Conservation (phyloP, 1,140 invertebrate genomes). For the Ganaspis sp. region DNA sequence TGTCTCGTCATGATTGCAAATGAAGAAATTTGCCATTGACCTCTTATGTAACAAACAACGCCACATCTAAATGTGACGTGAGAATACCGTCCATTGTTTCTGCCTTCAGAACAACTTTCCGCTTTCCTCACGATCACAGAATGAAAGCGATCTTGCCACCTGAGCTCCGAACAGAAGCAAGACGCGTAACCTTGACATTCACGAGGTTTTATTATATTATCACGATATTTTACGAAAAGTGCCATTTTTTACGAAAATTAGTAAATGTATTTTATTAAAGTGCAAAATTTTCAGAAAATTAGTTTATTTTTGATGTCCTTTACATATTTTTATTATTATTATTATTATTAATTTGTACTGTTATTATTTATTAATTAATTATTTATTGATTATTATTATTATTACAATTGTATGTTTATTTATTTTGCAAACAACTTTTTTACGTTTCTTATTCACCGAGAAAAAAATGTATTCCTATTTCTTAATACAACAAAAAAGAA, state of each 20-base stretch:
- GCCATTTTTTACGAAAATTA: not conserved
- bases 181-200: not conserved
- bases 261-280: no score
- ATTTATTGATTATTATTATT: no score
- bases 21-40: conserved; percentile 29
- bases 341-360: no score
- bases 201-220: not conserved
- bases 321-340: no score
- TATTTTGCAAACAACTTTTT: no score
- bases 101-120: conserved; percentile 9
- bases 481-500: no score
- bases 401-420: no score
- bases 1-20: not conserved
- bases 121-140: conserved; percentile 1
- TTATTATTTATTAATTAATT: no score
- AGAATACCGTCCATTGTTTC: conserved; percentile 14
- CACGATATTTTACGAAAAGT: not conserved
- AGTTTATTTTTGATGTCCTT: no score
- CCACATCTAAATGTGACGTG: not conserved
- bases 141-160: conserved; percentile 18
- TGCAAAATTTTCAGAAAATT: no score
- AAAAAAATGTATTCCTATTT: no score
- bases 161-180: not conserved
- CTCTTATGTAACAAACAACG: not conserved
- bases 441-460: no score